phyloP scores from a whole-genome alignment of 2,797 vertebrate genomes.

The Cephalopachus bancanus region DNA sequence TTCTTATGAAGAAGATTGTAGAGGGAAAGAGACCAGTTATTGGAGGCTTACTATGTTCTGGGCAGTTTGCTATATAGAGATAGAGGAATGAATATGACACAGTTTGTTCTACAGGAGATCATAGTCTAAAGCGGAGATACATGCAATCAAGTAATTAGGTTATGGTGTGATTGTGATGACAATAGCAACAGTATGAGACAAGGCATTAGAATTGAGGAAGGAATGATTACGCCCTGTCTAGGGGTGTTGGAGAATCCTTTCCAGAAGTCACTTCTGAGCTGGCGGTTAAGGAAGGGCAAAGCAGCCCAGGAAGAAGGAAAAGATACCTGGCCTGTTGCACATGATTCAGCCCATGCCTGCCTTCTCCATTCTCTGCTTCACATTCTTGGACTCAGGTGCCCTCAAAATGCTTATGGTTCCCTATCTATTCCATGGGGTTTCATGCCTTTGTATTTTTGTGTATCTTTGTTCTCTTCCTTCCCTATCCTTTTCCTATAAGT shows the following conservation, averaged over 20 bases:
- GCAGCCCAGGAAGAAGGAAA: background rate
- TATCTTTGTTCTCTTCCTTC: background rate
- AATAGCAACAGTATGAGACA: background rate
- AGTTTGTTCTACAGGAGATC: background rate
- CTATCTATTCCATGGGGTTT: background rate
- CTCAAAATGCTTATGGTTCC: background rate
- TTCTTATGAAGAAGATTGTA: slow-evolving; percentile 47
- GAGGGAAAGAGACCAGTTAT: background rate
- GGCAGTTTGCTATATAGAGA: background rate
- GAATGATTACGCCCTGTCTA: background rate
- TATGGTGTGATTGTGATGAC: background rate
- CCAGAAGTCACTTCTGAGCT: slow-evolving; percentile 25
- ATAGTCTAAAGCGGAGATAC: background rate
- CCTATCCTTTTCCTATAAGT: background rate
- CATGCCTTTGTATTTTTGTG: background rate
- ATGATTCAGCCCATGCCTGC: background rate
- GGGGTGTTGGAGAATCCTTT: slow-evolving; percentile 27
- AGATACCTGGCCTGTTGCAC: background rate
- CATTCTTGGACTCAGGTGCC: background rate
- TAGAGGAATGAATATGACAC: background rate
- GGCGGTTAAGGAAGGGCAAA: background rate
- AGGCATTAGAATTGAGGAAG: background rate
- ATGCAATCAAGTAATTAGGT: background rate
- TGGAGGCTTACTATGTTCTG: background rate
- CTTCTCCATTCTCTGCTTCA: background rate